Conservation (phyloP, 2,113 vertebrate species). For the Buteo buteo region DNA sequence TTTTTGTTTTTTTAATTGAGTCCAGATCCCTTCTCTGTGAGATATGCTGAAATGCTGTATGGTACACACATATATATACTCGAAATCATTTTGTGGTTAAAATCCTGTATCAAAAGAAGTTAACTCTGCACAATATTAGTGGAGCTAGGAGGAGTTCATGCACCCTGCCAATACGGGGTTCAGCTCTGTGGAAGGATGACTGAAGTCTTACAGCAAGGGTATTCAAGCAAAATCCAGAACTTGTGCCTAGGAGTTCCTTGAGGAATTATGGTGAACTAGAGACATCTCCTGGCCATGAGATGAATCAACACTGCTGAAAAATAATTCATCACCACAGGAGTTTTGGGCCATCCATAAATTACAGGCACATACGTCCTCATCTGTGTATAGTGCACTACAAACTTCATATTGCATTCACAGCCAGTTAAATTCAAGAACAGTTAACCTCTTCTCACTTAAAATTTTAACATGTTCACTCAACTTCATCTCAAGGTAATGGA, state of each 20-base stretch:
- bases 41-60: neutral
- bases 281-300: slow-evolving; percentile 59
- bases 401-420: neutral
- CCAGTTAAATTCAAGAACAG: fast-evolving
- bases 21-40: neutral
- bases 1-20: neutral
- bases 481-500: neutral
- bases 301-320: neutral
- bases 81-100: neutral
- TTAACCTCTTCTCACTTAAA: neutral
- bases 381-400: fast-evolving
- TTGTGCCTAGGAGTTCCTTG: neutral
- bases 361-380: fast-evolving
- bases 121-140: neutral
- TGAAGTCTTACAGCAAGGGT: neutral
- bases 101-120: neutral
- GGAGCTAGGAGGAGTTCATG: neutral
- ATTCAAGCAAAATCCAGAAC: neutral
- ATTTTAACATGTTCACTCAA: fast-evolving
- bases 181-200: neutral
- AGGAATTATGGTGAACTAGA: neutral
- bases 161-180: fast-evolving
- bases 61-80: fast-evolving
- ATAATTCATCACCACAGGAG: neutral
- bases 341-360: neutral